Evolutionary conservation across 2,797 vertebrate species (phyloP).

Genomic region (Neoniphon sammara): DNA sequence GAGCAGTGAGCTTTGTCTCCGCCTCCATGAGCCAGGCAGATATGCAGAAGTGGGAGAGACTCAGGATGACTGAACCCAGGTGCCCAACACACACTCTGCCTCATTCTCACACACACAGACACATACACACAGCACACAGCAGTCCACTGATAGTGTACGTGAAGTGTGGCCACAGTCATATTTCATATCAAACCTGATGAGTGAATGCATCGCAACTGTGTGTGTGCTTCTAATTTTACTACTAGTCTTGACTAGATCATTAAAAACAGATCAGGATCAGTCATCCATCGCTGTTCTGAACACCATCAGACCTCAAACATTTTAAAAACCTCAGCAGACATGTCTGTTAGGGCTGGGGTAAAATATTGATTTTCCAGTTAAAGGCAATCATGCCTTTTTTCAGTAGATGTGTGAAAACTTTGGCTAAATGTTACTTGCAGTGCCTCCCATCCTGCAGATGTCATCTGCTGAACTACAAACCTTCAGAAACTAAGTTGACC

Average conservation of each 20-base stretch:
- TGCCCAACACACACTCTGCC: constrained; percentile 76
- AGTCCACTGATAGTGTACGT: constrained; percentile 35
- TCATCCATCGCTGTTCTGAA: background rate
- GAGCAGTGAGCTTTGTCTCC: constrained; percentile 77
- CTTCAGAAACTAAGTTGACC: too few relatives aligned
- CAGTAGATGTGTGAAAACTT: too few relatives aligned
- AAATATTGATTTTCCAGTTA: too few relatives aligned
- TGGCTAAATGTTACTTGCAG: too few relatives aligned
- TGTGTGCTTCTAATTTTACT: background rate
- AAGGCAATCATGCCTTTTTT: too few relatives aligned
- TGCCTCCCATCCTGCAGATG: too few relatives aligned
- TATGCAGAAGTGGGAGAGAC: constrained; percentile 92
- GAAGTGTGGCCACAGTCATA: background rate
- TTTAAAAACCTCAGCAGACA: background rate
- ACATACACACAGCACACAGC: constrained; percentile 28
- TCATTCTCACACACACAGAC: constrained; percentile 17
- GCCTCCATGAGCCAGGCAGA: constrained; percentile 89
- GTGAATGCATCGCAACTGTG: background rate
- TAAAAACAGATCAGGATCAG: background rate
- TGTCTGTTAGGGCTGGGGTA: background rate
- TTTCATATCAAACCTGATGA: too few relatives aligned
- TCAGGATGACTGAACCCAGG: constrained; percentile 91
- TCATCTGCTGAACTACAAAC: too few relatives aligned
- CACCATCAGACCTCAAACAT: background rate
- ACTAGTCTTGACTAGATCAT: background rate